Evolutionary conservation across 2,113 vertebrate genomes (phyloP).

Genomic region (Dicerorhinus sumatrensis): DNA sequence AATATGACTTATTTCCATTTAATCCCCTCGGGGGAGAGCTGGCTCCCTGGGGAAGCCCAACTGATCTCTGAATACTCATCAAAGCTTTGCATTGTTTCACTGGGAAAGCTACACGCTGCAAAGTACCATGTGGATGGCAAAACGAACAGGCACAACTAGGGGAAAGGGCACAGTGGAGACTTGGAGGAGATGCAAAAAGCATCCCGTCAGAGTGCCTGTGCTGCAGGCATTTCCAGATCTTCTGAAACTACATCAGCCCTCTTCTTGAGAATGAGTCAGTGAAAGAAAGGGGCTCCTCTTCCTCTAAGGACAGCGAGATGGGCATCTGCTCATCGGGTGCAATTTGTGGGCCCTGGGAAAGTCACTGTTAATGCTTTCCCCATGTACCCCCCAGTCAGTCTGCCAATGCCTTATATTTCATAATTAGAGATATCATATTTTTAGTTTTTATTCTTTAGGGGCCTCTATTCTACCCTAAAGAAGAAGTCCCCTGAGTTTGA

Average conservation of each 20-base stretch:
- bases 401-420: not conserved
- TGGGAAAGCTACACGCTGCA: slow-evolving; percentile 3
- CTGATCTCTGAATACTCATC: not conserved
- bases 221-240: not conserved
- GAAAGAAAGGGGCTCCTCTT: not conserved
- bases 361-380: not conserved
- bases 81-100: slow-evolving; percentile 1
- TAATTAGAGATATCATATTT: not conserved
- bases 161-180: not conserved
- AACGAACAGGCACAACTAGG: not conserved
- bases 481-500: slow-evolving; percentile 16
- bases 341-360: not conserved
- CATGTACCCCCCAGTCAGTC: not conserved
- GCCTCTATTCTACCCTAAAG: not conserved
- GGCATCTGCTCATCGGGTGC: not conserved
- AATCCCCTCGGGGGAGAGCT: slow-evolving; percentile 19
- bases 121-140: not conserved
- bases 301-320: not conserved
- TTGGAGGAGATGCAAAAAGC: not conserved
- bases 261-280: not conserved
- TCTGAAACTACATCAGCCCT: not conserved
- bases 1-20: slow-evolving; percentile 17
- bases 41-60: not conserved
- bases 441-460: not conserved
- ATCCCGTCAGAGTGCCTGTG: not conserved